Base-by-base conservation (phyloP, 2,888 invertebrate species). In the Geophilus truncorum region DNA sequence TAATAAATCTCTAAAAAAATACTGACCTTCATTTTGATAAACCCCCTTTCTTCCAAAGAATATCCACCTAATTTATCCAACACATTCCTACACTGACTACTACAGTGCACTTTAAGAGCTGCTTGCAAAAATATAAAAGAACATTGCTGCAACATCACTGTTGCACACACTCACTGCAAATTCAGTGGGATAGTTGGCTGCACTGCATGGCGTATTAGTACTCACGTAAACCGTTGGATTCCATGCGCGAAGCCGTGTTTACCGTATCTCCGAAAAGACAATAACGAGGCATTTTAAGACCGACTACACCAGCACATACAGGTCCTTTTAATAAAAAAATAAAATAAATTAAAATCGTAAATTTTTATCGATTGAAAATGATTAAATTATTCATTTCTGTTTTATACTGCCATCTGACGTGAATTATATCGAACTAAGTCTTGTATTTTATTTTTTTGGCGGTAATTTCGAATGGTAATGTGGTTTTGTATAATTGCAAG, bases 21-120 rank as follows among this genome's bases (percentile, higher is more conserved):
- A n/a, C n/a, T n/a, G n/a, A 79, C 94, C 86, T 94, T 94, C 91
- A 94, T 92, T 1, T 92, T 88, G 3, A 94, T 90, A 36, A 93
- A 85, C 0, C 95, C 95, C 25, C 79, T 45, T 25, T 79, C 79
- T 25, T 79, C 79, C 21, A 57, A 28, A n/a, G 32, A 7, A 32
- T 79, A 79, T 15, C 79, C 79, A 45, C 79, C 79, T 23, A 79
- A 32, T 79, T 79, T 79, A 18, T 79, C 79, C 18, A 79, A 34
- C 9, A 79, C 51, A 23, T 79, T 57, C 45, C 45, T 57, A 18
- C 79, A 79, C 57, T 79, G 79, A 23, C 9, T 28, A 57, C 79
- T 79, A 45, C 79, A 79, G 51, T 79, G 79, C 25, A 79, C 45
- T 57, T 79, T 79, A n/a, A 79, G 28, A 23, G 79, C 79, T 79